Percentiles rank a stretch among this genome's conserved stretches.
Evolutionary conservation across 2,113 vertebrate species (phyloP).

Genomic region (Entomyzon cyanotis): DNA sequence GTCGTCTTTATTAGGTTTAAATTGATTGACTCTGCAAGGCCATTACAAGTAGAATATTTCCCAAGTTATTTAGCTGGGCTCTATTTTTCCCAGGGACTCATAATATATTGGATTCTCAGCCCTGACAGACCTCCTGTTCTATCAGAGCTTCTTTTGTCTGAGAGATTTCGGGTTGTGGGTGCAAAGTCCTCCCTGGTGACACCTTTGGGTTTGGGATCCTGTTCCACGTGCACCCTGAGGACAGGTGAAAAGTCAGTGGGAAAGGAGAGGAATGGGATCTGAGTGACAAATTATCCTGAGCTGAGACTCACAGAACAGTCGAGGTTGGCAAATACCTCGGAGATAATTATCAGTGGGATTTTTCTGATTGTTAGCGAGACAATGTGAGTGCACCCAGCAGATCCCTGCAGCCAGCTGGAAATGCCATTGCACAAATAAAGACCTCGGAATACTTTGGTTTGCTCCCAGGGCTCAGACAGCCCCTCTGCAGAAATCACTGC

Average conservation of each 20-base stretch:
- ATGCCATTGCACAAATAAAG: slow-evolving; percentile 24
- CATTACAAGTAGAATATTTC: slow-evolving; percentile 33
- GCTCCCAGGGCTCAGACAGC: background rate
- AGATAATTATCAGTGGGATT: background rate
- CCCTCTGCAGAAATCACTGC: background rate
- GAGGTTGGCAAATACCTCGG: background rate
- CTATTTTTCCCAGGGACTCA: background rate
- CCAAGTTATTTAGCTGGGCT: slow-evolving; percentile 42
- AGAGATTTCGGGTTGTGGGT: background rate
- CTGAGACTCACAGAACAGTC: accelerated
- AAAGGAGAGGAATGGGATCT: background rate
- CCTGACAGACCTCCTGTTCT: background rate
- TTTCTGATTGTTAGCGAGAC: background rate
- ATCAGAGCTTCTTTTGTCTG: background rate
- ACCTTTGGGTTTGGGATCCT: background rate
- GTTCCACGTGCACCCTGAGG: accelerated
- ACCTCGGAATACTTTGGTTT: background rate
- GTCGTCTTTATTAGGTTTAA: slow-evolving; percentile 48
- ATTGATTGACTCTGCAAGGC: slow-evolving; percentile 50
- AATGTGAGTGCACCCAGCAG: background rate
- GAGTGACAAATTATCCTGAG: background rate
- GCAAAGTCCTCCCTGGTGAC: background rate
- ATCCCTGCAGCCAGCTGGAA: background rate
- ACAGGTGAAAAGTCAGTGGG: background rate
- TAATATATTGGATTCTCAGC: background rate